Base-by-base conservation (phyloP, 2,797 vertebrate genomes). In the Scleropages formosus region DNA sequence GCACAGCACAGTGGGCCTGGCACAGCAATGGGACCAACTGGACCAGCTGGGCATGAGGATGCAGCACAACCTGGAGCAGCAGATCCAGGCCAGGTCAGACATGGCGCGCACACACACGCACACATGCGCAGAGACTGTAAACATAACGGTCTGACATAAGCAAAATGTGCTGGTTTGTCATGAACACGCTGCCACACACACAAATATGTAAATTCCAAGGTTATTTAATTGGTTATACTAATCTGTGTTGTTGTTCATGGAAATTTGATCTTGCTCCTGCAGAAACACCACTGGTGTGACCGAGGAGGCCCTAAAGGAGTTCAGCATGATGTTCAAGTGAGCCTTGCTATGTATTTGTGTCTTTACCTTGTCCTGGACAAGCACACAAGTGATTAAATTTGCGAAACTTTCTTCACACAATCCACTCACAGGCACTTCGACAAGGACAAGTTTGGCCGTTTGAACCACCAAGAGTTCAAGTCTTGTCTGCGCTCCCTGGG, bases 271-370 rank as follows among this genome's bases (percentile, higher is more conserved):
- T n/a, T n/a, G n/a, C n/a, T 60, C 77, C 82, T 84, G 8, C 80
- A 99, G 98, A 82, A 99, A 99, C 90, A 99, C 97, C 0, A 99
- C 98, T 0, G 98, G 98, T 46, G 98, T 99, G 78, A 99, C 98
- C 0, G 98, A 99, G 80, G 98, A 99, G 80, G 98, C 98, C 13
- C 93, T 99, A 79, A 99, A 99, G 87, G 98, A 99, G 86, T 99
- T 99, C 93, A 99, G 98, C 92, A 99, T 99, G 98, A 99, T 99
- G 98, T 99, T 99, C 87, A 99, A 99, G 98, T 99, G 84, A 94
- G 95, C 90, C 2, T 0, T 0, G 3, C 44, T 22, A 20, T 18
- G 22, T 20, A n/a, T 20, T 60, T 61, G 12, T 51, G 22, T 49
- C 4, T 13, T 12, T 8, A 18, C 49, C 1, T 18, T 31, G 27